Conservation (phyloP, 2,113 vertebrate species). For the Drymodes brunneopygia region DNA sequence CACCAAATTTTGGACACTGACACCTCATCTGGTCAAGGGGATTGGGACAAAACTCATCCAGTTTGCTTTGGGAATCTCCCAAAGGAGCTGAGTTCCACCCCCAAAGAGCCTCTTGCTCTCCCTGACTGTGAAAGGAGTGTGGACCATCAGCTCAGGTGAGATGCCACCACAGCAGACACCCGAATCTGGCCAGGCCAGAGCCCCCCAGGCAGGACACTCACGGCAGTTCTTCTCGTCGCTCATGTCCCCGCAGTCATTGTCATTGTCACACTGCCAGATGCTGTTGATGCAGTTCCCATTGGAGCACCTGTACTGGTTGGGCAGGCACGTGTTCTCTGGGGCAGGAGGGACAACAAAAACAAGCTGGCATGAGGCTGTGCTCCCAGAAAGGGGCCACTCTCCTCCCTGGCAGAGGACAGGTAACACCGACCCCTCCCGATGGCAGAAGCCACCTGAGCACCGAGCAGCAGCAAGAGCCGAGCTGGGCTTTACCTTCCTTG, state of each 20-base stretch:
- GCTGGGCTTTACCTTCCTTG: constrained; percentile 77
- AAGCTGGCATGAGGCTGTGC: neutral
- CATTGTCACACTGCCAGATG: constrained; percentile 97
- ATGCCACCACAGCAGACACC: neutral
- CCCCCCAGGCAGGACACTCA: constrained; percentile 65
- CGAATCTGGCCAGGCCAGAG: fast-evolving
- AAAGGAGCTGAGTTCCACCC: neutral
- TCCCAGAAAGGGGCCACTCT: fast-evolving
- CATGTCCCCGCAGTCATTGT: constrained; percentile 98
- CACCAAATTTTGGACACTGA: neutral
- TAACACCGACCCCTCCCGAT: fast-evolving
- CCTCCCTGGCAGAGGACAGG: neutral
- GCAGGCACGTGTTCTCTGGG: constrained; percentile 84
- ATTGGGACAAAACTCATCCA: fast-evolving
- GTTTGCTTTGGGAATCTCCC: fast-evolving
- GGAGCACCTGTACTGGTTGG: constrained; percentile 91
- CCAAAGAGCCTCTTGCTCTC: neutral
- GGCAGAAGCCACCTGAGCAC: neutral
- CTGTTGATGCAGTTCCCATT: constrained; percentile 96
- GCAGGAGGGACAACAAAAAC: neutral
- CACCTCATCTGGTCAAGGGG: neutral
- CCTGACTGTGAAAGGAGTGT: fast-evolving
- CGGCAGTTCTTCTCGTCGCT: constrained; percentile 95
- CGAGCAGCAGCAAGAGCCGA: neutral
- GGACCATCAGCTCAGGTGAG: neutral